Evolutionary conservation across 2,113 vertebrate species (phyloP).

Genomic region (Carettochelys insculpta): DNA sequence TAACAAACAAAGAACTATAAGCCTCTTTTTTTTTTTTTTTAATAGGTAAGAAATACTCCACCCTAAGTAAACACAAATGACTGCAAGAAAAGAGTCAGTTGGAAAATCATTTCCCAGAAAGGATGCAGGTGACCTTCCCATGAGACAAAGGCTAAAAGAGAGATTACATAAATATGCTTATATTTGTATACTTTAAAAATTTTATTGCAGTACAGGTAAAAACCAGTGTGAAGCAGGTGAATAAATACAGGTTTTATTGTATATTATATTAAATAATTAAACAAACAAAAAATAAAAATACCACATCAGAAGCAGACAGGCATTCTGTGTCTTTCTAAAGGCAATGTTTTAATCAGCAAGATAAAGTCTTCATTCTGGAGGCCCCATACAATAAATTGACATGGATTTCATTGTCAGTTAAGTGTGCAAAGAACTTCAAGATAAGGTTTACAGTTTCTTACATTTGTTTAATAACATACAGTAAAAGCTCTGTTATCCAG

Average conservation of each 20-base stretch:
- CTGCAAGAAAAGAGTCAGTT: not conserved
- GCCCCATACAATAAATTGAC: not conserved
- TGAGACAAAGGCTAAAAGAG: not conserved
- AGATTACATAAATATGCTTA: not conserved
- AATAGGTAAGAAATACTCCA: not conserved
- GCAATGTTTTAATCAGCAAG: not conserved
- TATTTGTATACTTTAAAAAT: rapidly evolving
- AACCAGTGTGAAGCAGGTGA: not conserved
- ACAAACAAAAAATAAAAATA: too few relatives aligned
- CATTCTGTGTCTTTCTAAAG: not conserved
- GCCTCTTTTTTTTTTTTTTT: too few relatives aligned
- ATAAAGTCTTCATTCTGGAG: not conserved
- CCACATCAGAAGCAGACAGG: too few relatives aligned
- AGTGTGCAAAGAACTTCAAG: not conserved
- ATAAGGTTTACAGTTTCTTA: not conserved
- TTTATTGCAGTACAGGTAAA: not conserved
- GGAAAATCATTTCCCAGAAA: constrained; percentile 7
- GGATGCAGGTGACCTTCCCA: not conserved
- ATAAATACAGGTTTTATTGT: not conserved
- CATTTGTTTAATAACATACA: not conserved
- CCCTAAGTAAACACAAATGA: not conserved
- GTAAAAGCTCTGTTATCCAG: too few relatives aligned
- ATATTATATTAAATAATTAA: too few relatives aligned
- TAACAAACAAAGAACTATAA: constrained; percentile 22
- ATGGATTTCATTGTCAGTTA: rapidly evolving